Conservation (phyloP, 2,113 vertebrate species). For the Hyperopisus bebe region DNA sequence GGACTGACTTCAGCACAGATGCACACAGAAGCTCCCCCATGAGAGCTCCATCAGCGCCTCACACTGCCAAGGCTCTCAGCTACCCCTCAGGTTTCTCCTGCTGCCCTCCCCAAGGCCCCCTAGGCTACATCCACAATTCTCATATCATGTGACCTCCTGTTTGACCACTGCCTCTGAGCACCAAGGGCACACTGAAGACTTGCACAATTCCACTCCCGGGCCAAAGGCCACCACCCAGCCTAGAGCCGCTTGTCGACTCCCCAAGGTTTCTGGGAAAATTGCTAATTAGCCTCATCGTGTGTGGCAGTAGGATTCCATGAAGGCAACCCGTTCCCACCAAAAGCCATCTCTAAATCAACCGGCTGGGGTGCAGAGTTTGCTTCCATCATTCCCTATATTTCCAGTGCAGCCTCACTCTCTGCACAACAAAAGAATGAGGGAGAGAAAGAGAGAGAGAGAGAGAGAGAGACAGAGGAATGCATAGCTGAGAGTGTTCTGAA, state of each 20-base stretch:
- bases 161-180: not conserved
- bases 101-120: not conserved
- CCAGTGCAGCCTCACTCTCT: not conserved
- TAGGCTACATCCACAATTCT: not conserved
- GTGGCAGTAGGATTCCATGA: not conserved
- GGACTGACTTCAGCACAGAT: not conserved
- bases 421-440: not conserved
- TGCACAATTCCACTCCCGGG: not conserved
- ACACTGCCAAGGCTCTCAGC: not conserved
- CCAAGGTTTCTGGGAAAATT: not conserved
- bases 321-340: not conserved
- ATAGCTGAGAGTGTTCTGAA: not conserved
- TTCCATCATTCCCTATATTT: not conserved
- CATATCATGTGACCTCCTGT: not conserved
- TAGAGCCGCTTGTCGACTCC: not conserved
- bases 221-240: not conserved
- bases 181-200: not conserved
- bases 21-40: not conserved
- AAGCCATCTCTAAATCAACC: not conserved
- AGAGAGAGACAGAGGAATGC: not conserved
- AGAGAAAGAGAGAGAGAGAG: conserved; percentile 1
- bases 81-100: not conserved
- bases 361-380: not conserved
- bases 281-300: not conserved
- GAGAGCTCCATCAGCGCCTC: not conserved